phyloP scores from a whole-genome alignment of 1,140 invertebrate genomes.

The Hormaphis cornu region DNA sequence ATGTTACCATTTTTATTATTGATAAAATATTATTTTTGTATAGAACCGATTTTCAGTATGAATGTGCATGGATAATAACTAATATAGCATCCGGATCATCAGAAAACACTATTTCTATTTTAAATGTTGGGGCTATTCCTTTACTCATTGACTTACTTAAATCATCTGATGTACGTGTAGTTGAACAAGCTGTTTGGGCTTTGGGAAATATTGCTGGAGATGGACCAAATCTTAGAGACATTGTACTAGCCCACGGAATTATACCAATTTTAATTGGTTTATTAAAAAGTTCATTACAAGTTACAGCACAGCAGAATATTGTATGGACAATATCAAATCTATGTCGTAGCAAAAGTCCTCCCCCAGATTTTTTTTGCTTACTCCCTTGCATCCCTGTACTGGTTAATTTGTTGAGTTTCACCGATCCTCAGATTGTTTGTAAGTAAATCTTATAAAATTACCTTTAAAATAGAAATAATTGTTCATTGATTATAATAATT shows the following conservation, averaged over 20 bases:
- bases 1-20: constrained; percentile 7
- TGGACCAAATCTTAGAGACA: constrained; percentile 63
- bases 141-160: constrained; percentile 68
- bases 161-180: constrained; percentile 64
- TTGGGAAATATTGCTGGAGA: constrained; percentile 95
- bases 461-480: neutral
- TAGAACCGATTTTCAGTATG: constrained; percentile 86
- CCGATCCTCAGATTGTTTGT: constrained; percentile 67
- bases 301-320: constrained; percentile 52
- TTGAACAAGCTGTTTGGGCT: constrained; percentile 96
- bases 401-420: constrained; percentile 61
- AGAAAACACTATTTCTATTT: constrained; percentile 58
- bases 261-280: constrained; percentile 43
- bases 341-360: constrained; percentile 83
- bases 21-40: constrained; percentile 36
- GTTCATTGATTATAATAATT: neutral
- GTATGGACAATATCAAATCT: constrained; percentile 90
- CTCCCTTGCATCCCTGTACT: constrained; percentile 72
- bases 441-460: constrained; percentile 35
- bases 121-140: constrained; percentile 71
- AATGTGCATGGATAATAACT: constrained; percentile 95
- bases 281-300: neutral
- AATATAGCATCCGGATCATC: constrained; percentile 83
- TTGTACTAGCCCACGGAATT: constrained; percentile 56
- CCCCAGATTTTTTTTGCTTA: constrained; percentile 66